phyloP scores from a whole-genome alignment of 1,140 invertebrate genomes.

The Maniola jurtina region DNA sequence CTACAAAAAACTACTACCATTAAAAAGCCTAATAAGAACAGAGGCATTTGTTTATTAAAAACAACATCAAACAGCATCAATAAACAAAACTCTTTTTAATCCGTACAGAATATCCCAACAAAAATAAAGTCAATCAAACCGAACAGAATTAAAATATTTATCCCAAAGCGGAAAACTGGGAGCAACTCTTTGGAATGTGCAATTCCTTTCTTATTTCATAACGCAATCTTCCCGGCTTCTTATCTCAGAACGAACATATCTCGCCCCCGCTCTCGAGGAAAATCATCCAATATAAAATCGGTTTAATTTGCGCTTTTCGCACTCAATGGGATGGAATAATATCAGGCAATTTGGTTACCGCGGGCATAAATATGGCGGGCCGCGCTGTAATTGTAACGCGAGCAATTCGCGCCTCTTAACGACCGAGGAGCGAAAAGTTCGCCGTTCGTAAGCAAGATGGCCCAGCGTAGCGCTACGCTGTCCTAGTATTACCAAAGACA shows the following conservation, averaged over 20 bases:
- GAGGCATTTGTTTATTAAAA: too few species aligned
- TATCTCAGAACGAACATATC: slow-evolving; percentile 76
- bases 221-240: slow-evolving; percentile 73
- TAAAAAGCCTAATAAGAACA: too few species aligned
- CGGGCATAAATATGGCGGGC: slow-evolving; percentile 76
- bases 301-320: slow-evolving; percentile 79
- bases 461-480: slow-evolving; percentile 33
- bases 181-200: slow-evolving; percentile 70
- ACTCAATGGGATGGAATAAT: slow-evolving; percentile 79
- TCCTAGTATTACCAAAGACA: slow-evolving; percentile 21
- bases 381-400: slow-evolving; percentile 76
- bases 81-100: slow-evolving; percentile 7
- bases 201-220: slow-evolving; percentile 78
- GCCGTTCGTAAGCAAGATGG: slow-evolving; percentile 59
- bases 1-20: too few species aligned
- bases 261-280: slow-evolving; percentile 71
- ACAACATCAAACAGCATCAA: not conserved
- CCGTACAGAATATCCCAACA: slow-evolving; percentile 4
- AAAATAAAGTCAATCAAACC: slow-evolving; percentile 33
- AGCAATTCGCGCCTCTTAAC: slow-evolving; percentile 76
- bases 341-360: slow-evolving; percentile 79
- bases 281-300: slow-evolving; percentile 79
- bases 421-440: slow-evolving; percentile 71
- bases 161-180: slow-evolving; percentile 48
- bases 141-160: slow-evolving; percentile 57